Evolutionary conservation across 2,888 invertebrate species (phyloP).

Genomic region (Aproaerema taeniolella): DNA sequence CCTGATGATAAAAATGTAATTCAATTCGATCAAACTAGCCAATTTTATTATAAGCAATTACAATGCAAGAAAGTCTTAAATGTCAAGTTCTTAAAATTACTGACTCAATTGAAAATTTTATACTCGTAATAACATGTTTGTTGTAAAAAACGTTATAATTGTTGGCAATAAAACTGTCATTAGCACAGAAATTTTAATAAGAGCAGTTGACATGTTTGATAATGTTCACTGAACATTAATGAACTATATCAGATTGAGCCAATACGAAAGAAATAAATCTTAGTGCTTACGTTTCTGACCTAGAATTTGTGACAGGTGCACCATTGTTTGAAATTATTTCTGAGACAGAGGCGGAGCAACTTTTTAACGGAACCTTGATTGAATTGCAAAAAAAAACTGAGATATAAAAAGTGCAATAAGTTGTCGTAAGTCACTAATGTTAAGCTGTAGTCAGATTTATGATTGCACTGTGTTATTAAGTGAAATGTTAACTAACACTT

Average conservation of each 20-base stretch:
- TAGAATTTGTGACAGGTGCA: conserved; percentile 33
- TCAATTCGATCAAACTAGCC: no score
- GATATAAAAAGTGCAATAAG: no score
- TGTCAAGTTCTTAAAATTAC: not conserved
- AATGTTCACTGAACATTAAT: conserved; percentile 19
- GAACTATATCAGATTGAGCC: conserved; percentile 15
- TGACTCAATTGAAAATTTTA: not conserved
- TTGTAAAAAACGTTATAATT: conserved; percentile 1
- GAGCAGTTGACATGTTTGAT: conserved; percentile 4
- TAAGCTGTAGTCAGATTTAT: no score
- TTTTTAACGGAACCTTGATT: no score
- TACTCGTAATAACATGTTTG: not conserved
- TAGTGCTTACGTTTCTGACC: conserved; percentile 24
- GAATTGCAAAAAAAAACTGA: no score
- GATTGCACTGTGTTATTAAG: no score
- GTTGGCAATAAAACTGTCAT: conserved; percentile 5
- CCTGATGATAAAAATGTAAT: no score
- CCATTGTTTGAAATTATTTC: no score
- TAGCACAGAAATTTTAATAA: conserved; percentile 8
- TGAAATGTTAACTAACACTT: no score
- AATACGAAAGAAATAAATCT: conserved; percentile 16
- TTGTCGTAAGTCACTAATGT: no score
- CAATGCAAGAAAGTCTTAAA: not conserved
- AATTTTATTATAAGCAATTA: no score
- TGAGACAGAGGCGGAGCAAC: no score